These are phyloP conservation scores for Palythoa grandis DNA, from an alignment of 92 coral and sea anemone species.

Conservation along the genomic window DNA sequence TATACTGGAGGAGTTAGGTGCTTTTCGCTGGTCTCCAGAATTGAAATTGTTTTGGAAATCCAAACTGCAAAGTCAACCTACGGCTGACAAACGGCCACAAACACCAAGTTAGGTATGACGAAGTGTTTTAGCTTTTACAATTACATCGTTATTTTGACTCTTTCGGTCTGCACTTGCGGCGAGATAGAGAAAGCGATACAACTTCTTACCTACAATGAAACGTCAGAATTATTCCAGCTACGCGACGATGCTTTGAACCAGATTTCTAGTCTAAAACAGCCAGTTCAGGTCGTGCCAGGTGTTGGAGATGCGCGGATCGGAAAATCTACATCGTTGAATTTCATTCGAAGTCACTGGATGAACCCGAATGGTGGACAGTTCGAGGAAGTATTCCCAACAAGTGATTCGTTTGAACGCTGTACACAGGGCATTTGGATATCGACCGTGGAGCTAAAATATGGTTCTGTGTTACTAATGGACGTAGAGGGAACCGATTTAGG, in stretches of 20 bases:
- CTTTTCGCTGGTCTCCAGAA: too few species aligned
- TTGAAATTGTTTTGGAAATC: too few species aligned
- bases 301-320: slow-evolving; percentile 82
- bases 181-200: slow-evolving; percentile 25
- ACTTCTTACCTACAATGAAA: slow-evolving; percentile 34
- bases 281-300: slow-evolving; percentile 43
- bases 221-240: slow-evolving; percentile 27
- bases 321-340: slow-evolving; percentile 74
- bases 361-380: neutral
- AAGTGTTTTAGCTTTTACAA: neutral
- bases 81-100: too few species aligned
- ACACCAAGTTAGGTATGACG: neutral
- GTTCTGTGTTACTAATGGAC: slow-evolving; percentile 57
- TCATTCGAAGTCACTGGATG: slow-evolving; percentile 32
- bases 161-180: neutral
- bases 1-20: too few species aligned
- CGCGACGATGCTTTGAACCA: neutral
- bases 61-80: too few species aligned
- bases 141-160: neutral
- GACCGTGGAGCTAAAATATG: neutral
- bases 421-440: slow-evolving; percentile 32
- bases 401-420: neutral
- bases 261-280: slow-evolving; percentile 11
- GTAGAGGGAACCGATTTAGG: slow-evolving; percentile 70
- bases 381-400: slow-evolving; percentile 3